Conservation (phyloP, 2,113 vertebrate species). For the Halcyon malimbica region DNA sequence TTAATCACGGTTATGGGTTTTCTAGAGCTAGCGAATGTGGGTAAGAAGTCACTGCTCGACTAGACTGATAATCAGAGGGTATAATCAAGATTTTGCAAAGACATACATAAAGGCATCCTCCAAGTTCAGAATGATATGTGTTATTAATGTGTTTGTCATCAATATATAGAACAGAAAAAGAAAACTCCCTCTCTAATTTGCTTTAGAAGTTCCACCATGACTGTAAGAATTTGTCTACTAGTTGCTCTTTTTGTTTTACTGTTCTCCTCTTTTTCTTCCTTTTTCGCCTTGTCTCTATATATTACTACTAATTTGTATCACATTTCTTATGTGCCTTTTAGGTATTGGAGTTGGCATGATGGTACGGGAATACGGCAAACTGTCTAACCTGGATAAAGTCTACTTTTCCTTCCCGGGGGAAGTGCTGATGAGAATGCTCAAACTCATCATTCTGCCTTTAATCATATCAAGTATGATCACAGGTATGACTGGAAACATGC, state of each 20-base stretch:
- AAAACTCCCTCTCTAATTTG: neutral
- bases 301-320: neutral
- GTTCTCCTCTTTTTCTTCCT: neutral
- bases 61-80: neutral
- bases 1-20: neutral
- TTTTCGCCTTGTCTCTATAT: neutral
- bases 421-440: slow-evolving; percentile 97
- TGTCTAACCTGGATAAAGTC: slow-evolving; percentile 89
- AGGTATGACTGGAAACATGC: slow-evolving; percentile 76
- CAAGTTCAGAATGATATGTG: neutral
- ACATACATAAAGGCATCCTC: neutral
- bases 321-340: slow-evolving; percentile 59
- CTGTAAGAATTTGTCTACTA: neutral
- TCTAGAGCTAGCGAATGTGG: neutral
- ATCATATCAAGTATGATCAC: slow-evolving; percentile 98
- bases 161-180: neutral
- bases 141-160: neutral
- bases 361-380: slow-evolving; percentile 86
- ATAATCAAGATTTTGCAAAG: neutral
- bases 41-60: neutral
- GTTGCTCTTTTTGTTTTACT: neutral
- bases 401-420: slow-evolving; percentile 97
- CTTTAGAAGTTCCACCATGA: neutral
- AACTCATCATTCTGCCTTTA: slow-evolving; percentile 93
- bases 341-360: slow-evolving; percentile 88